phyloP scores from a whole-genome alignment of 2,888 invertebrate species.

The Drosophila mimetica region DNA sequence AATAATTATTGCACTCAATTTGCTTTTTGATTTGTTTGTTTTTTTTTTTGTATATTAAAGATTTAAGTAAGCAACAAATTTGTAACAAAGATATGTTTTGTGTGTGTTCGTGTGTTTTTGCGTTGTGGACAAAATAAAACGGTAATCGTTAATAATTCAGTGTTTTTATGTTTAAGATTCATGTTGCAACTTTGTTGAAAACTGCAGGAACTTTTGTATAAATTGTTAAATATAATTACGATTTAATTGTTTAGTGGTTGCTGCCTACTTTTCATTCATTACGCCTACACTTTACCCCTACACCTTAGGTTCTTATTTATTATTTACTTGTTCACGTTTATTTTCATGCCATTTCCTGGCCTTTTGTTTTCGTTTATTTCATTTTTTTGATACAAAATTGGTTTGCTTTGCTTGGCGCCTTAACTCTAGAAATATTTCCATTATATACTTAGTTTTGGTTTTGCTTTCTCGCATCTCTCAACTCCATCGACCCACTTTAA shows the following conservation, averaged over 20 bases:
- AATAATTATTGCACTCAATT: conserved; percentile 75
- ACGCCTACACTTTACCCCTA: conserved; percentile 34
- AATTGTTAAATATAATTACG: conserved; percentile 41
- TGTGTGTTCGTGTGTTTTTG: conserved; percentile 1
- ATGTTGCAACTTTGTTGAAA: conserved; percentile 69
- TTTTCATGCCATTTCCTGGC: conserved; percentile 19
- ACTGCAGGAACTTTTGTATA: conserved; percentile 75
- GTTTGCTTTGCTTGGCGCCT: conserved; percentile 41
- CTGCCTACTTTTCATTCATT: conserved; percentile 39
- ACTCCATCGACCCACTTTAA: conserved; percentile 34
- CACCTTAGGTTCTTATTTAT: conserved; percentile 35
- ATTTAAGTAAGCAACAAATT: conserved; percentile 48
- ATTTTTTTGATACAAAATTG: conserved; percentile 59
- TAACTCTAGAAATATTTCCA: conserved; percentile 40
- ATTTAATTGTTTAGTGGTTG: conserved; percentile 40
- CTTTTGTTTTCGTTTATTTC: conserved; percentile 26
- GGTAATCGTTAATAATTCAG: conserved; percentile 19
- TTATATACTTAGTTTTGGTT: conserved; percentile 33
- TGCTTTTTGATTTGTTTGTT: conserved; percentile 49
- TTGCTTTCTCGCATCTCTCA: conserved; percentile 13
- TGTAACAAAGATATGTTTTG: conserved; percentile 67
- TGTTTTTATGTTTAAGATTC: conserved; percentile 20
- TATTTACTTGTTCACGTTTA: conserved; percentile 25
- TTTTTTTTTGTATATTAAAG: conserved; percentile 31
- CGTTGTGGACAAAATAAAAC: conserved; percentile 42